Base-by-base conservation (phyloP, 2,113 vertebrate species). In the Scomber japonicus region DNA sequence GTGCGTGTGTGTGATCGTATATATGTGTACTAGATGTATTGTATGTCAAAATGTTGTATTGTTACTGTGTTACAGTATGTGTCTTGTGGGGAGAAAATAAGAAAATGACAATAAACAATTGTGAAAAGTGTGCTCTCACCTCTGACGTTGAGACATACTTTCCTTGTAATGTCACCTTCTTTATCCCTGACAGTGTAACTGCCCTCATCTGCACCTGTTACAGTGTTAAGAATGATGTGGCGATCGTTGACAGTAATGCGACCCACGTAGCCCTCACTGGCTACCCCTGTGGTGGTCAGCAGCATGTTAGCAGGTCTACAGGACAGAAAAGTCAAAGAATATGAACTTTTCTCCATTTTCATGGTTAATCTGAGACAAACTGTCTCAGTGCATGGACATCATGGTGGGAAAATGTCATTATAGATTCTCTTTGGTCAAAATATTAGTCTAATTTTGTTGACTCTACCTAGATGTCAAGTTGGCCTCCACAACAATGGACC, bases 71-170 rank as follows among this genome's bases (percentile, higher is more conserved):
- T 27, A 27, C 24, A 1, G 24, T 27, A 27, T 27, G 24, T 27
- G 24, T 27, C 24, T 27, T 27, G 24, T 27, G 24, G 24, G 24
- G 24, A 27, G 24, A 27, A 27, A 27, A 27, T 27, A 27, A 27
- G 24, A 27, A 27, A 27, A 27, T 27, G 24, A 27, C 24, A 27
- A 27, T 27, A 27, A 27, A 27, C 24, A 27, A 27, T 27, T 27
- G 24, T 27, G 24, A 27, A 27, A 27, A 27, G 3, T 72, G 8
- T 21, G 10, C 19, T 71, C 91, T 93, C 73, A 96, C 95, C 95
- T 92, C 64, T 94, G 56, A 96, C 94, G 11, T 95, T 95, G 31
- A 96, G 91, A 83, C 95, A 96, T 55, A 94, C 73, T 84, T 95
- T 95, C 59, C 5, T 89, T 69, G 74, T 61, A 53, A 93, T 82